Percentiles rank a stretch among this genome's conserved stretches.
Conservation (phyloP, 1,140 invertebrate genomes). For the Atta texana region DNA sequence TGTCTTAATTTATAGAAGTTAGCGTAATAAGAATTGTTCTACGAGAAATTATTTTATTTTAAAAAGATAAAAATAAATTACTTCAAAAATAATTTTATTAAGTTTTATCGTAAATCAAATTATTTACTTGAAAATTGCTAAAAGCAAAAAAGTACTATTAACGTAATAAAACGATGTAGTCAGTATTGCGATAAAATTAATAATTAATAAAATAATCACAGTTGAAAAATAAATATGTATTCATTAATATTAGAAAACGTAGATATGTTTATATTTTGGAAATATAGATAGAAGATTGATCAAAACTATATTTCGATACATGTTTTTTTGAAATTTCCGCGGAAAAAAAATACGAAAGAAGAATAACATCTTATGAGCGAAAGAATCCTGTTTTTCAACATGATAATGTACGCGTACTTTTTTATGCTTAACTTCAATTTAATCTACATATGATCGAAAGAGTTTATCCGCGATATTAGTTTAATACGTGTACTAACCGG, state of each 20-base stretch:
- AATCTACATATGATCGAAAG: constrained; percentile 33
- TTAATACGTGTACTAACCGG: constrained; percentile 32
- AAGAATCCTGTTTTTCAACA: constrained; percentile 10
- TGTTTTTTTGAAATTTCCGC: neutral
- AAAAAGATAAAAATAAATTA: neutral
- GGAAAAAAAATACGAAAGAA: constrained; percentile 1
- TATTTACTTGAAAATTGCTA: neutral
- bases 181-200: neutral
- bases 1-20: neutral
- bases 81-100: neutral
- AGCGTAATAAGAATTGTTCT: neutral
- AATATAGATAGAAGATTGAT: neutral
- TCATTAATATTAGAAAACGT: neutral
- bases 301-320: neutral
- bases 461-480: constrained; percentile 26
- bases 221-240: neutral
- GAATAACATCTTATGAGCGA: neutral
- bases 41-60: neutral
- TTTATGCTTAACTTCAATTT: neutral
- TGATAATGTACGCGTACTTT: neutral
- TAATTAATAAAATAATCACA: neutral
- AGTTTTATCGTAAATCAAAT: neutral
- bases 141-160: neutral
- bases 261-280: neutral
- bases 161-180: neutral